Conservation (phyloP, 1,140 invertebrate genomes). For the Diachasmimorpha longicaudata region DNA sequence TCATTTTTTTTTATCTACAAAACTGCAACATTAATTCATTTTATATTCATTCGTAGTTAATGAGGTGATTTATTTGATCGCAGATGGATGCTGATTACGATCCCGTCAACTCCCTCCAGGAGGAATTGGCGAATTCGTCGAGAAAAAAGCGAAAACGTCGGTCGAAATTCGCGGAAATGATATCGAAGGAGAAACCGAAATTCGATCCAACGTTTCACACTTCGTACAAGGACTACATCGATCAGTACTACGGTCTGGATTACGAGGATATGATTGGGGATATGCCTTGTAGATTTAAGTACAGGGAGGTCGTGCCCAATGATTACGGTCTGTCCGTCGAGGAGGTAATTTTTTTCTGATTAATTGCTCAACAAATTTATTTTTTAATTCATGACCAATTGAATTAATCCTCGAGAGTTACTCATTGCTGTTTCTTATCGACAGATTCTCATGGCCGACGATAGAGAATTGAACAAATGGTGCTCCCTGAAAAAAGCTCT, state of each 20-base stretch:
- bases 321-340: conserved; percentile 89
- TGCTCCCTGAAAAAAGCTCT: conserved; percentile 89
- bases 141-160: conserved; percentile 70
- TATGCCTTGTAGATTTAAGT: conserved; percentile 91
- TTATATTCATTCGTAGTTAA: too few relatives aligned
- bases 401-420: not conserved
- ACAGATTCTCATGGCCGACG: conserved; percentile 88
- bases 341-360: conserved; percentile 83
- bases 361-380: not conserved
- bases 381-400: not conserved
- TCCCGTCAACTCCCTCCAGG: conserved; percentile 64
- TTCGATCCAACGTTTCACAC: conserved; percentile 78
- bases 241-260: conserved; percentile 93
- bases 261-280: conserved; percentile 95
- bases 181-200: conserved; percentile 77
- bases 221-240: conserved; percentile 86
- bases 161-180: conserved; percentile 74
- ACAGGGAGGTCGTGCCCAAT: conserved; percentile 87
- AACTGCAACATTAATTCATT: too few relatives aligned
- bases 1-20: too few relatives aligned
- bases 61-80: too few relatives aligned
- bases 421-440: not conserved
- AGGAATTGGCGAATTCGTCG: conserved; percentile 67
- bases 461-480: conserved; percentile 94
- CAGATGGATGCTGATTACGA: conserved; percentile 90